Percentiles rank a stretch among this genome's conserved stretches.
Evolutionary conservation across 2,113 vertebrate genomes (phyloP).

Genomic region (cattle (Bos taurus)): DNA sequence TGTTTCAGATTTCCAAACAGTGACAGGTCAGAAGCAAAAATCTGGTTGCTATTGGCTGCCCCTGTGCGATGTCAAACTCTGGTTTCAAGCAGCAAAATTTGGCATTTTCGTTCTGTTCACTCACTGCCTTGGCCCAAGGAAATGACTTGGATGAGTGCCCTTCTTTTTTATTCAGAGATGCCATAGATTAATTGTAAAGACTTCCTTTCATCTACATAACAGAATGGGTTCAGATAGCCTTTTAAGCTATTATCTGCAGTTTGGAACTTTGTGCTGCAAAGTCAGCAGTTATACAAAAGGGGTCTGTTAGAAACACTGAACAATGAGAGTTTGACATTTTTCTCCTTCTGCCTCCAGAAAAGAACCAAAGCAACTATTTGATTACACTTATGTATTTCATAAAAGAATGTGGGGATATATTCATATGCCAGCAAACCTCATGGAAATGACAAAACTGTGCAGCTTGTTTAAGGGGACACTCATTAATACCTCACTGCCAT

Average conservation of each 20-base stretch:
- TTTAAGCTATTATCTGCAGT: conserved; percentile 70
- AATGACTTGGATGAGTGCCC: conserved; percentile 55
- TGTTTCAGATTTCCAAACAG: conserved; percentile 32
- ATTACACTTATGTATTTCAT: conserved; percentile 64
- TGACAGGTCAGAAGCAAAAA: conserved; percentile 16
- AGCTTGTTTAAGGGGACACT: conserved; percentile 1
- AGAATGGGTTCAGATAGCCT: conserved; percentile 72
- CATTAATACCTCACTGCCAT: not conserved
- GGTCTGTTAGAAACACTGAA: conserved; percentile 64
- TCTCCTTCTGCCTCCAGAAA: conserved; percentile 69
- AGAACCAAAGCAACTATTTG: conserved; percentile 72
- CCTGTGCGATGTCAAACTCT: conserved; percentile 25
- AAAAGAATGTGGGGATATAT: conserved; percentile 69
- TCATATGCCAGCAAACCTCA: conserved; percentile 58
- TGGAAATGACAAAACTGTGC: conserved; percentile 31
- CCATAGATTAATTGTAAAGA: conserved; percentile 74
- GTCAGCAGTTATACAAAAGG: conserved; percentile 47
- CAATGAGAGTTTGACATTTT: conserved; percentile 67
- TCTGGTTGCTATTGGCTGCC: not conserved
- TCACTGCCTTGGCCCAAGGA: conserved; percentile 66
- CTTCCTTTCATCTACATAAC: conserved; percentile 75
- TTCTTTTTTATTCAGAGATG: conserved; percentile 65
- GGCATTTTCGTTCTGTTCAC: conserved; percentile 62
- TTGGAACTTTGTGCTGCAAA: conserved; percentile 66
- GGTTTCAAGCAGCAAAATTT: not conserved